A percentile compares a stretch with the other conserved stretches of the same genome.
phyloP scores from a whole-genome alignment of 2,113 vertebrate species.

The Tupaia tana region DNA sequence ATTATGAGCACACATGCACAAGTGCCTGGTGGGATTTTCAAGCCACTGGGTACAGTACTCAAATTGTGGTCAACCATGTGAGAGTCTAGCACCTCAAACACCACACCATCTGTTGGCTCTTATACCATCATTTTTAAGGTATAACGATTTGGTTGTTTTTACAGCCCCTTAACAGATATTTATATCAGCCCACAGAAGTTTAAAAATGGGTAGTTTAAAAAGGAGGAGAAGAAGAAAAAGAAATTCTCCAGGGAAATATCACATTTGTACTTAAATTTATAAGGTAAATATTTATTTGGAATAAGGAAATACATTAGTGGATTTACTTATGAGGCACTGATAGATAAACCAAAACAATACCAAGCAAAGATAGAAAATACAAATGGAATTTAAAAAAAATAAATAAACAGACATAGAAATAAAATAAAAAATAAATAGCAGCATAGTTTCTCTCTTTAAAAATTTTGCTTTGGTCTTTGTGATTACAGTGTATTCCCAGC shows the following conservation, averaged over 20 bases:
- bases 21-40: too few species aligned
- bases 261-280: not conserved
- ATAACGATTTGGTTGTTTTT: not conserved
- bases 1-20: too few species aligned
- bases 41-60: too few species aligned
- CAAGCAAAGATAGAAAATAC: not conserved
- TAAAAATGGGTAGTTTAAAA: not conserved
- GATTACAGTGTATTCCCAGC: not conserved
- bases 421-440: not conserved
- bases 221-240: not conserved
- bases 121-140: not conserved
- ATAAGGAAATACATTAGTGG: constrained; percentile 12
- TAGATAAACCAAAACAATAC: constrained; percentile 29
- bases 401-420: not conserved
- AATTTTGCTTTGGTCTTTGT: not conserved
- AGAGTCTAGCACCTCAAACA: too few species aligned
- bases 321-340: not conserved
- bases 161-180: not conserved
- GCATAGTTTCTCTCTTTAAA: not conserved
- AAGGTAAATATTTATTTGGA: constrained; percentile 11
- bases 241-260: not conserved
- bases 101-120: too few species aligned
- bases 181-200: not conserved
- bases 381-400: not conserved
- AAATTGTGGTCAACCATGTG: too few species aligned